Evolutionary conservation across 2,113 vertebrate genomes (phyloP), one percentile per base, ranked within the genome.

Genomic region (Macaca mulatta): DNA sequence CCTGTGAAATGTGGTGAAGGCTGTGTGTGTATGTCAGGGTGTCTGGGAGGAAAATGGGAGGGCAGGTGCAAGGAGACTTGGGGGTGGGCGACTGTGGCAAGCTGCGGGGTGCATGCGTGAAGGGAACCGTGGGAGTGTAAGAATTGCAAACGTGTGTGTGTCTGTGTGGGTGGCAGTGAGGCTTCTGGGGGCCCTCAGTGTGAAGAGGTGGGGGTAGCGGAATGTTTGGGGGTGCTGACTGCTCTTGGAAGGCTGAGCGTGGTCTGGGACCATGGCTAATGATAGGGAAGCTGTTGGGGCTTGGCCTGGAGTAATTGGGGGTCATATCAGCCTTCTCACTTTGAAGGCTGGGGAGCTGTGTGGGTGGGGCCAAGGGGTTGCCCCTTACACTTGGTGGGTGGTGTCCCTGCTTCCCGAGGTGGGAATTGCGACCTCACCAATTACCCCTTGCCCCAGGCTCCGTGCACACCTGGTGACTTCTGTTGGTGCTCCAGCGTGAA

Each of bases 401-500:
- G 22, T n/a, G 40, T 61, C 77, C 61, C 69, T 70, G 88, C 72
- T 72, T 75, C 25, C 8, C 0, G 8, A 22, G 69, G 35, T 69
- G n/a, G 43, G 38, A 85, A 10, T 61, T 78, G 78, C 69, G n/a
- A 16, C 32, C 92, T 97, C 45, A 92, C 16, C 45, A 48, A 69
- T 45, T 40, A 9, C 18, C 81, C 59, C 35, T 94, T 32, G 3
- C 67, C 32, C 40, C 83, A 97, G 97, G 89, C 64, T 93, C 89
- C 2, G 57, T 55, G 64, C 88, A 81, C 80, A 38, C 35, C 72
- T n/a, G 32, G 85, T 18, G 22, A 48, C 69, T 78, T 52, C 64
- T 13, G 0, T 93, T 93, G 8, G 89, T 97, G 95, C 96, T 86
- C 86, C 89, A 35, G 40, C 17, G 61, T 82, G 96, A 99, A 98